phyloP scores from a whole-genome alignment of 2,888 invertebrate species.

The Euproctis similis region DNA sequence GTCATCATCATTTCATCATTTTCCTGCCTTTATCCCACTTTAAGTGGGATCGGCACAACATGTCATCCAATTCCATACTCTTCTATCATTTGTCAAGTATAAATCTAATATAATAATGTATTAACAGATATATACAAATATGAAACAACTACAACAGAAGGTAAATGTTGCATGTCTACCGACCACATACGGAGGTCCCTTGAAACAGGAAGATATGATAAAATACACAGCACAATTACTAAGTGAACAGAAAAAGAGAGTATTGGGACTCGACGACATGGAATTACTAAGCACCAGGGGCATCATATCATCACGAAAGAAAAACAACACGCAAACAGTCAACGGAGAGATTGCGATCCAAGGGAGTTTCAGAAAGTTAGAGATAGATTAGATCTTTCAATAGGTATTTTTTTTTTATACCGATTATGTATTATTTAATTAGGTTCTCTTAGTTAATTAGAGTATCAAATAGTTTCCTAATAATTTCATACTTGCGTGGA shows the following conservation, averaged over 20 bases:
- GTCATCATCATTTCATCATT: no score
- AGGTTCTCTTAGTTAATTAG: no score
- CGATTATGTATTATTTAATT: no score
- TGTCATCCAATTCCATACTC: not conserved
- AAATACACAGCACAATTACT: slow-evolving; percentile 79
- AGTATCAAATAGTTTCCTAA: no score
- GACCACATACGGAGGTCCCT: slow-evolving; percentile 81
- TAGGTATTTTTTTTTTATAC: no score
- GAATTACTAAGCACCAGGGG: slow-evolving; percentile 78
- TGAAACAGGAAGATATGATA: slow-evolving; percentile 83
- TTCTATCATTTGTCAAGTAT: not conserved
- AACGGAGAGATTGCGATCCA: slow-evolving; percentile 50
- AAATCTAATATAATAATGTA: slow-evolving; percentile 2
- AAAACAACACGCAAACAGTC: slow-evolving; percentile 33
- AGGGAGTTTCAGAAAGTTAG: slow-evolving; percentile 82
- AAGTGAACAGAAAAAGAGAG: slow-evolving; percentile 71
- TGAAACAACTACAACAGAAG: slow-evolving; percentile 75
- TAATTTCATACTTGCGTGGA: no score
- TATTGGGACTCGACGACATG: slow-evolving; percentile 79
- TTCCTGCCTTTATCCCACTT: no score
- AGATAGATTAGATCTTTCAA: slow-evolving; percentile 80
- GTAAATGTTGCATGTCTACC: slow-evolving; percentile 81
- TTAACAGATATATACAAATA: slow-evolving; percentile 75
- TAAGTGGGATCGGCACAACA: no score
- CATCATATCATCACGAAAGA: slow-evolving; percentile 44